These are phyloP conservation scores for Mesorhabditis belari DNA, from an alignment of 2,888 invertebrate species.

Conservation along the genomic window DNA sequence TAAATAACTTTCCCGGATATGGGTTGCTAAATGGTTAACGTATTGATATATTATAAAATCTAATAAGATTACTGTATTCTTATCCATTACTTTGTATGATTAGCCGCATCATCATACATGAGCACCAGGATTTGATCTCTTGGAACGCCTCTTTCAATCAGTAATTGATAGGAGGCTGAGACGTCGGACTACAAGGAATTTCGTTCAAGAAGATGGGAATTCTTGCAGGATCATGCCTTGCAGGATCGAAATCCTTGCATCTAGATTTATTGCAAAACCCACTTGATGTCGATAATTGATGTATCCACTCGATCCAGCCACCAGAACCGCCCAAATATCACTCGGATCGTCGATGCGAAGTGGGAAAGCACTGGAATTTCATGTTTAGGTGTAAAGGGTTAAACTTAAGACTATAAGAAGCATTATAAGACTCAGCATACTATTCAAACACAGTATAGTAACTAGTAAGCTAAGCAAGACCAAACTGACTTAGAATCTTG, in stretches of 20 bases:
- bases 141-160: conserved; percentile 58
- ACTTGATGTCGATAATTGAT: conserved; percentile 63
- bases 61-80: background rate
- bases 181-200: conserved; percentile 56
- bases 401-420: too few species aligned
- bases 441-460: too few species aligned
- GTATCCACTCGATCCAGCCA: conserved; percentile 60
- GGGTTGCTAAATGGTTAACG: conserved; percentile 56
- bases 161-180: conserved; percentile 61
- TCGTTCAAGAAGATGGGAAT: too few species aligned
- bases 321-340: conserved; percentile 55
- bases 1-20: conserved; percentile 59
- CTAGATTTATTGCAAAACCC: background rate
- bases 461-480: too few species aligned
- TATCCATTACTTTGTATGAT: conserved; percentile 17
- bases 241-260: too few species aligned
- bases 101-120: conserved; percentile 63
- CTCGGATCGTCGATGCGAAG: background rate
- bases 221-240: too few species aligned
- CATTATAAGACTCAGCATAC: too few species aligned
- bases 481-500: too few species aligned
- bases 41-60: background rate
- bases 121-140: conserved; percentile 60
- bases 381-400: background rate
- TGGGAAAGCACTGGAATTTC: background rate